Conservation (phyloP, 1,140 invertebrate species). For the Brachionus rubens region DNA sequence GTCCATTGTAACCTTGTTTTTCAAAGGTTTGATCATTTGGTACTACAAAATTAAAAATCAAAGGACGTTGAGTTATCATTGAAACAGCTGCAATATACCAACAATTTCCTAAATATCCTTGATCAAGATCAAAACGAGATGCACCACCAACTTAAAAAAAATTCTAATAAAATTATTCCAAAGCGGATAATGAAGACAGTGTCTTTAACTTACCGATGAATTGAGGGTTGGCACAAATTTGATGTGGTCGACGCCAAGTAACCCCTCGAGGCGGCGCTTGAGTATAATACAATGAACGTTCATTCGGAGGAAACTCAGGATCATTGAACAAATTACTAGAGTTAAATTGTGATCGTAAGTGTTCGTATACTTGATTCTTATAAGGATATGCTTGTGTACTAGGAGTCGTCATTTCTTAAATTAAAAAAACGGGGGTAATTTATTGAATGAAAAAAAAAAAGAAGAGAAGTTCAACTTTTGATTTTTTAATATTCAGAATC, state of each 20-base stretch:
- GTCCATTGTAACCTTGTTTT: constrained; percentile 59
- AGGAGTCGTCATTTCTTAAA: no score
- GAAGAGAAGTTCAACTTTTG: no score
- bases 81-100: constrained; percentile 70
- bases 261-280: constrained; percentile 1
- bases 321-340: constrained; percentile 40
- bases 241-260: constrained; percentile 28
- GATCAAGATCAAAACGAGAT: constrained; percentile 43
- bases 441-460: no score
- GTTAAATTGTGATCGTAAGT: background rate
- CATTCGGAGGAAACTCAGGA: constrained; percentile 33
- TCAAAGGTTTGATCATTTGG: constrained; percentile 69
- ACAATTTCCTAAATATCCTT: constrained; percentile 64
- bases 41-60: constrained; percentile 68
- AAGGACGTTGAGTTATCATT: constrained; percentile 68
- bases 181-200: background rate
- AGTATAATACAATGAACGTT: constrained; percentile 39
- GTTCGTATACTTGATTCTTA: constrained; percentile 45
- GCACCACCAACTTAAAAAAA: constrained; percentile 29
- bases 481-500: no score
- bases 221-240: constrained; percentile 4
- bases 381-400: constrained; percentile 38
- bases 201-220: constrained; percentile 1
- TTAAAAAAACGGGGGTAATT: no score
- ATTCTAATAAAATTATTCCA: background rate